Evolutionary conservation across 2,113 vertebrate species (phyloP).

Genomic region (Baryphthengus martii): DNA sequence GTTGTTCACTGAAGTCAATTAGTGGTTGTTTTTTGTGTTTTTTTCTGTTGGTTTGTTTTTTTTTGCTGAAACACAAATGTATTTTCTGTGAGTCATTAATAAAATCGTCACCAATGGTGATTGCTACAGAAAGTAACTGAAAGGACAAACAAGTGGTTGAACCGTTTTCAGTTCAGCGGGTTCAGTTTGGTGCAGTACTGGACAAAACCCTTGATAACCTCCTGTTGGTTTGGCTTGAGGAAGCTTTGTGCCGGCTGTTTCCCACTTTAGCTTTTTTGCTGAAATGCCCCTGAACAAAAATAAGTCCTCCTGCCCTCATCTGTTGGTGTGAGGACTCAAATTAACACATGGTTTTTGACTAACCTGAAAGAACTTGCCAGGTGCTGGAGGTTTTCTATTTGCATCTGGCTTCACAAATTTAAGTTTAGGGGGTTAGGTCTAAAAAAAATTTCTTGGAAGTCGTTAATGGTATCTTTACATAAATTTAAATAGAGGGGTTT

Average conservation of each 20-base stretch:
- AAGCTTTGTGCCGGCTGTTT: slow-evolving; percentile 38
- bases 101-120: slow-evolving; percentile 23
- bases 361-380: slow-evolving; percentile 84
- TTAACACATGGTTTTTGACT: slow-evolving; percentile 76
- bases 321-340: slow-evolving; percentile 75
- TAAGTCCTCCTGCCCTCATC: slow-evolving; percentile 65
- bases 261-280: slow-evolving; percentile 67
- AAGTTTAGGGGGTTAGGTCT: slow-evolving; percentile 73
- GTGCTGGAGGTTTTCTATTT: slow-evolving; percentile 84
- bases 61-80: slow-evolving; percentile 3
- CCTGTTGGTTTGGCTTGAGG: slow-evolving; percentile 28
- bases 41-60: not conserved
- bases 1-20: not conserved
- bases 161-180: slow-evolving; percentile 36
- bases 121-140: slow-evolving; percentile 58
- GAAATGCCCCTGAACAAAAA: slow-evolving; percentile 74
- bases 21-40: not conserved
- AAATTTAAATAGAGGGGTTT: slow-evolving; percentile 69
- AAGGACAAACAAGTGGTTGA: slow-evolving; percentile 65
- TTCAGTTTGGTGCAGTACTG: slow-evolving; percentile 14
- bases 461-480: slow-evolving; percentile 69
- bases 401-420: slow-evolving; percentile 81
- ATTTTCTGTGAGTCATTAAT: slow-evolving; percentile 63
- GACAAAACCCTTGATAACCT: slow-evolving; percentile 52
- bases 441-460: slow-evolving; percentile 90